These are phyloP conservation scores for Botia almorhae DNA, from an alignment of 2,797 vertebrate species.

Conservation along the genomic window DNA sequence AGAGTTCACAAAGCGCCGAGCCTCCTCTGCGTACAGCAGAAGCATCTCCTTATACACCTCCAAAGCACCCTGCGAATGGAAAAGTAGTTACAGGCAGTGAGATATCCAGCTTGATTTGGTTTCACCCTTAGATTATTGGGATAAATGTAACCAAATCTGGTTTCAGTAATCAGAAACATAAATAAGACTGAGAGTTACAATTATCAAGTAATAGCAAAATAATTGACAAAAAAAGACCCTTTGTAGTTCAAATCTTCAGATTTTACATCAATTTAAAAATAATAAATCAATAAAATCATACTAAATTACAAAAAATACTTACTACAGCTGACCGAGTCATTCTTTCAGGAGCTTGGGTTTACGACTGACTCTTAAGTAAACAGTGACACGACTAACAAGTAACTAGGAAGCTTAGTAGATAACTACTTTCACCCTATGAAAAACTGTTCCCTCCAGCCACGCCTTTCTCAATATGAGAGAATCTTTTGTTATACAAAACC, in stretches of 20 bases:
- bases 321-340: slow-evolving; percentile 62
- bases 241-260: not conserved
- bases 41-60: slow-evolving; percentile 88
- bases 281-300: not conserved
- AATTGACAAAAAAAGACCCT: not conserved
- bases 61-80: slow-evolving; percentile 82
- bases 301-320: slow-evolving; percentile 55
- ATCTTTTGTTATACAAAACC: not conserved
- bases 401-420: not conserved
- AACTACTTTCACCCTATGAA: slow-evolving; percentile 6
- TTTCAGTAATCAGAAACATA: not conserved
- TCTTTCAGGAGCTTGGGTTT: slow-evolving; percentile 23
- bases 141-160: not conserved
- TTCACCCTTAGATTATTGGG: no score
- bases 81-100: not conserved
- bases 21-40: slow-evolving; percentile 83
- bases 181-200: not conserved
- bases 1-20: slow-evolving; percentile 81
- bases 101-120: no score
- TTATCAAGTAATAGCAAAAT: not conserved
- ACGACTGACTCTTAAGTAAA: slow-evolving; percentile 7
- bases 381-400: not conserved
- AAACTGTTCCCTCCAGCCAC: slow-evolving; percentile 28
- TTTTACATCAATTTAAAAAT: not conserved
- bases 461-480: slow-evolving; percentile 32